Percentiles rank a stretch among this genome's conserved stretches.
Conservation (phyloP, 2,113 vertebrate genomes). For the Leptodactylus fuscus region DNA sequence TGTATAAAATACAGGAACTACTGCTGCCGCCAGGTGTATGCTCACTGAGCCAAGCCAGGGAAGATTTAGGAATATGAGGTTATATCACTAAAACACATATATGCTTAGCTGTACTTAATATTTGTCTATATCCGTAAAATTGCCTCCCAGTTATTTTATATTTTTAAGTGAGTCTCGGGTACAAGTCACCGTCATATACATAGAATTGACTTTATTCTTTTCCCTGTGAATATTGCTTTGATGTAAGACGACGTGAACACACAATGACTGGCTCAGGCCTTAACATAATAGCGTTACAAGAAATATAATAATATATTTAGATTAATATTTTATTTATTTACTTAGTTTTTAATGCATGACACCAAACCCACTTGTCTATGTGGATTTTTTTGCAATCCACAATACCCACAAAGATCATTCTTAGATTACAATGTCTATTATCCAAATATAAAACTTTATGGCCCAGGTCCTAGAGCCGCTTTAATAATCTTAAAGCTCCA, state of each 20-base stretch:
- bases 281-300: too few relatives aligned
- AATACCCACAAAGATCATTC: background rate
- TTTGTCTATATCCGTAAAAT: background rate
- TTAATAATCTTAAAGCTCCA: background rate
- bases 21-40: slow-evolving; percentile 22
- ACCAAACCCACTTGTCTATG: too few relatives aligned
- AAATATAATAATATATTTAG: too few relatives aligned
- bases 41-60: slow-evolving; percentile 2
- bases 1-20: slow-evolving; percentile 24
- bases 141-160: background rate
- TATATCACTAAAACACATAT: slow-evolving; percentile 14
- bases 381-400: background rate
- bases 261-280: too few relatives aligned
- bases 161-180: background rate
- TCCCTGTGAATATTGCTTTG: slow-evolving; percentile 2
- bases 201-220: background rate
- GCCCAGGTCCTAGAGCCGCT: background rate
- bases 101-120: slow-evolving; percentile 6
- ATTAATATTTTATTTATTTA: too few relatives aligned
- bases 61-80: slow-evolving; percentile 16
- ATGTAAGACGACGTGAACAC: background rate
- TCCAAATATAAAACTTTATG: background rate
- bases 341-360: too few relatives aligned
- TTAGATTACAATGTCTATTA: background rate
- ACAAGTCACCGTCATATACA: background rate